Evolutionary conservation across 2,888 invertebrate species (phyloP), one percentile per base, ranked within the genome.

Genomic region (Yponomeuta cagnagella): DNA sequence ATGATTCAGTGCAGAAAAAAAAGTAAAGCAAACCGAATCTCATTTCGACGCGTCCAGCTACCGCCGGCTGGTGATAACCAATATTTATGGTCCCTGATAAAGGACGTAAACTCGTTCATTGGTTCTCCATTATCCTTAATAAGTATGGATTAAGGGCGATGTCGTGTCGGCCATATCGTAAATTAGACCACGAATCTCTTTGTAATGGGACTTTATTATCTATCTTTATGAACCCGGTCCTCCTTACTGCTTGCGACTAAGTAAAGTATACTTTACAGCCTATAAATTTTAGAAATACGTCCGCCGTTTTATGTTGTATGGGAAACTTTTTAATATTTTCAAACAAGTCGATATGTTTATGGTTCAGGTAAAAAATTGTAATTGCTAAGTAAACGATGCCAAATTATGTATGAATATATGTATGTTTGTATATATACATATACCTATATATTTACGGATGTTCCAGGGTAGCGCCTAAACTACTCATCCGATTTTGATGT

Each of bases 111-210:
- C 85, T 88, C 86, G 86, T 87, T 85, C 87, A 89, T 89, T 81
- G 88, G 88, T 89, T 89, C 81, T 77, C 90, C 86, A 90, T 91
- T 90, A 90, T 87, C 90, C 90, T 86, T 89, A 90, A 89, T 90
- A 91, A 91, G 90, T 90, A 86, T 84, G 89, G 90, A 91, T 91
- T 90, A 89, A 81, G 84, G 86, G 88, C 80, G 82, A 85, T 84
- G 83, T 79, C 77, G 78, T 74, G 78, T 81, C 80, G 82, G 82
- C 83, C 81, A 77, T 77, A 73, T 82, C 85, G 84, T 90, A 91
- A 91, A 90, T 90, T 86, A 86, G 79, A 76, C 71, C 79, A 80
- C 81, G 83, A 80, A 83, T 82, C 81, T 84, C 83, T 89, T 87
- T 87, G 85, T 87, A 87, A 88, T 86, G 80, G 79, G 77, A 80